A percentile compares a stretch with the other conserved stretches of the same genome.
Evolutionary conservation across 2,888 invertebrate genomes (phyloP).

Genomic region (Ophion ellenae): DNA sequence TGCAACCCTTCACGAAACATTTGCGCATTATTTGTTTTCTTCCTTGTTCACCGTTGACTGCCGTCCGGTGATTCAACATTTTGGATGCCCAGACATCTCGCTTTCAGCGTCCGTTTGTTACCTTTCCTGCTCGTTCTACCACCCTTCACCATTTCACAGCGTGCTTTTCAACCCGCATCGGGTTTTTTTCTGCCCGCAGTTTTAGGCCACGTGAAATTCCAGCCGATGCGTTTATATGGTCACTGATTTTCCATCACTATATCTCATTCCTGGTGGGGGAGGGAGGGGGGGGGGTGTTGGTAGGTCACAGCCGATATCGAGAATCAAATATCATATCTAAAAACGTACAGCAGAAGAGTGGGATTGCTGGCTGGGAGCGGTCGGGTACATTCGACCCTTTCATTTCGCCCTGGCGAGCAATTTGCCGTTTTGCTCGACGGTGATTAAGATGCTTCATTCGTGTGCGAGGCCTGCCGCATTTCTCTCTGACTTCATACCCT

Average conservation of each 20-base stretch:
- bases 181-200: background rate
- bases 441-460: constrained; percentile 78
- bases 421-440: constrained; percentile 76
- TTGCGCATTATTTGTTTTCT: constrained; percentile 26
- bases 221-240: too few species aligned
- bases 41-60: constrained; percentile 18
- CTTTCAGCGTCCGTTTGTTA: constrained; percentile 1
- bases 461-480: constrained; percentile 63
- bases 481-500: constrained; percentile 36
- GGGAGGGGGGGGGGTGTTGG: background rate
- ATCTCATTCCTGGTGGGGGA: background rate
- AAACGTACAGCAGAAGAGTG: constrained; percentile 26
- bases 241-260: background rate
- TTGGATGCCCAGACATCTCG: constrained; percentile 43
- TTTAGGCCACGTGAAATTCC: too few species aligned
- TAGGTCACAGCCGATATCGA: constrained; percentile 22
- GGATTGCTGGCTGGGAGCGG: constrained; percentile 52
- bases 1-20: constrained; percentile 16
- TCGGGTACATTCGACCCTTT: constrained; percentile 69
- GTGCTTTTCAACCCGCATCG: background rate
- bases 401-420: constrained; percentile 73
- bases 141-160: background rate
- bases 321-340: background rate
- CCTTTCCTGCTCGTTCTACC: background rate
- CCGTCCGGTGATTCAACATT: constrained; percentile 41